Base-by-base conservation (phyloP, 2,888 invertebrate genomes). In the Callinectes sapidus region DNA sequence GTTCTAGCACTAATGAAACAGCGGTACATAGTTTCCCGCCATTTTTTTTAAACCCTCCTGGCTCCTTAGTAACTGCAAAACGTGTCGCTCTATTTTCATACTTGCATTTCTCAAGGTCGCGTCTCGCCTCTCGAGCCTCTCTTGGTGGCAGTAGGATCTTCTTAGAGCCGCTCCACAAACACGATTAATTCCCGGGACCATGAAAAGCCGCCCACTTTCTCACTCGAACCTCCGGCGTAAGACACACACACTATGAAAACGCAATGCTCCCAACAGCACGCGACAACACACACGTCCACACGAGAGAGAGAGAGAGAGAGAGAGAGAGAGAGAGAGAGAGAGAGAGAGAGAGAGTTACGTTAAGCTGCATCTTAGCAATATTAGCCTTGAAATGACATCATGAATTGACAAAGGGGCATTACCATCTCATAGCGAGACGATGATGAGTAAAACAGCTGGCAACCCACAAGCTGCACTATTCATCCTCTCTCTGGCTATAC, bases 151-250 rank as follows among this genome's bases (percentile, higher is more conserved):
- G 28, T 71, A 81, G 81, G 81, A 81, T 81, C 81, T 35, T 81
- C 81, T 28, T 16, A 10, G 35, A 81, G 81, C 81, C 81, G 81
- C 81, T 81, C 14, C 35, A 81, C 81, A 81, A 81, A 81, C 81
- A 81, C 81, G 32, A 81, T 81, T 81, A 81, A 81, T 81, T 81
- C 81, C 81, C 0, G 81, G 81, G 81, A 1, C 81, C 35, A 81
- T 81, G 81, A 81, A 81, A 81, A 81, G 81, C 81, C 32, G 32
- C 13, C 35, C 81, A 32, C 81, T 81, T 81, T 35, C 81, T 81
- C 81, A 81, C 81, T 81, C 35, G 10, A 35, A 35, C 32, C 81
- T 13, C 16, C 81, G 5, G 35, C 81, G 81, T 81, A 32, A 81
- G 81, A 81, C 81, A 81, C 81, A 81, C 28, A 71, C 71, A 71